A percentile compares a stretch with the other conserved stretches of the same genome.
Evolutionary conservation across 2,888 invertebrate genomes (phyloP).

Genomic region (Clepsis dumicolana): DNA sequence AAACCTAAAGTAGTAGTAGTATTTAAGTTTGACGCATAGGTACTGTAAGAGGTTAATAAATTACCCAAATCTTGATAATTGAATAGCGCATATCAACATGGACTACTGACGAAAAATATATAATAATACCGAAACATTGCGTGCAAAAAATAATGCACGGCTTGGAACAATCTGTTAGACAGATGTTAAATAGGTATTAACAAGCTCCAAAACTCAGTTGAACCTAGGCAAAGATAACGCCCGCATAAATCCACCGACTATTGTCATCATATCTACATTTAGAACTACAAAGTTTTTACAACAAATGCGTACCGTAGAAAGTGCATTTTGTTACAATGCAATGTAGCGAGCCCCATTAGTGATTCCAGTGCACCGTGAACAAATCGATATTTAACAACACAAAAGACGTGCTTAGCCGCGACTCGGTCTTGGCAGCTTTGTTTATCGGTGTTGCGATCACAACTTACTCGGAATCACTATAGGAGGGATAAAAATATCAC

Average conservation of each 20-base stretch:
- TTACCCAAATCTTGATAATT: too few relatives aligned
- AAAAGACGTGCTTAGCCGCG: slow-evolving; percentile 36
- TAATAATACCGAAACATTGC: slow-evolving; percentile 11
- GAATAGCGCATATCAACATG: too few relatives aligned
- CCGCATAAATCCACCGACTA: background rate
- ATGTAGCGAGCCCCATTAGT: slow-evolving; percentile 24
- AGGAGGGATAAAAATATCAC: slow-evolving; percentile 38
- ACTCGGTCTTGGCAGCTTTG: slow-evolving; percentile 22
- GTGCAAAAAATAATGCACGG: slow-evolving; percentile 20
- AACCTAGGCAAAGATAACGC: slow-evolving; percentile 10
- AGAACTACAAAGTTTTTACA: background rate
- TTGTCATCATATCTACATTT: background rate
- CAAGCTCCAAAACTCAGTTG: slow-evolving; percentile 6
- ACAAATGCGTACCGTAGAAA: background rate
- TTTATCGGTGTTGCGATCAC: slow-evolving; percentile 38
- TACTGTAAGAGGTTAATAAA: too few relatives aligned
- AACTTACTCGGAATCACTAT: slow-evolving; percentile 38
- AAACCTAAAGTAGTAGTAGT: too few relatives aligned
- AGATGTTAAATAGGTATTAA: slow-evolving; percentile 32
- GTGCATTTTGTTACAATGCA: slow-evolving; percentile 2
- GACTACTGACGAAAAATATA: slow-evolving; percentile 13
- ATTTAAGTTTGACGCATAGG: too few relatives aligned
- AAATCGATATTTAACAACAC: slow-evolving; percentile 37
- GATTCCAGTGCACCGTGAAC: slow-evolving; percentile 34
- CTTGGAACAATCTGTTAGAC: slow-evolving; percentile 25